These are phyloP conservation scores for Fratercula arctica DNA, from an alignment of 2,797 vertebrate species.

Conservation along the genomic window DNA sequence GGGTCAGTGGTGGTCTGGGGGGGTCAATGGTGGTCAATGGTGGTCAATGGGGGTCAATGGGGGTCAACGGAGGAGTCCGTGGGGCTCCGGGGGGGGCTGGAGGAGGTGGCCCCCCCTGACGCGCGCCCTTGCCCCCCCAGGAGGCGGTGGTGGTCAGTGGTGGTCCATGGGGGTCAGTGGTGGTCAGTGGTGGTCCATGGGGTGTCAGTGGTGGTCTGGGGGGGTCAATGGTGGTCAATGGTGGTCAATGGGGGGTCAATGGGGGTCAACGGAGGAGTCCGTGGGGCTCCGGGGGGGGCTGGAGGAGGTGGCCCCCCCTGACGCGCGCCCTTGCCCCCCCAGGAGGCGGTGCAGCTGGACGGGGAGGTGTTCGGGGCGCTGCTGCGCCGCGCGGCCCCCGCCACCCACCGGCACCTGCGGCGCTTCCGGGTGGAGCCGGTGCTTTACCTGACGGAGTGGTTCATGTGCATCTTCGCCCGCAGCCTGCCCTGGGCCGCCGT, in stretches of 20 bases:
- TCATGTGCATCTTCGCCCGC: slow-evolving; percentile 94
- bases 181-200: no score
- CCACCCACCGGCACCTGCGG: slow-evolving; percentile 90
- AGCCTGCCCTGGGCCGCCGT: slow-evolving; percentile 89
- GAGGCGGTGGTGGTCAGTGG: no score
- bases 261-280: no score
- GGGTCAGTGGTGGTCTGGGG: no score
- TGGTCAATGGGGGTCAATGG: no score
- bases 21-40: no score
- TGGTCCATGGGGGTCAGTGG: no score
- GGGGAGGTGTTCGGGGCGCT: slow-evolving; percentile 92
- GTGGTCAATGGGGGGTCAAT: neutral
- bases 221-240: neutral
- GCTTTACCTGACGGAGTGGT: slow-evolving; percentile 95
- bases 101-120: no score
- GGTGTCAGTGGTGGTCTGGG: neutral
- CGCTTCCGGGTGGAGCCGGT: slow-evolving; percentile 91
- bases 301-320: no score
- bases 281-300: neutral
- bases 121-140: no score
- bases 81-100: no score
- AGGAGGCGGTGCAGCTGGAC: slow-evolving; percentile 93
- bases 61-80: no score
- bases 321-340: neutral
- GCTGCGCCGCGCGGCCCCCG: slow-evolving; percentile 83